These are phyloP conservation scores for Gastracanthus pulcherrimus DNA, from an alignment of 2,888 invertebrate species.

Conservation along the genomic window DNA sequence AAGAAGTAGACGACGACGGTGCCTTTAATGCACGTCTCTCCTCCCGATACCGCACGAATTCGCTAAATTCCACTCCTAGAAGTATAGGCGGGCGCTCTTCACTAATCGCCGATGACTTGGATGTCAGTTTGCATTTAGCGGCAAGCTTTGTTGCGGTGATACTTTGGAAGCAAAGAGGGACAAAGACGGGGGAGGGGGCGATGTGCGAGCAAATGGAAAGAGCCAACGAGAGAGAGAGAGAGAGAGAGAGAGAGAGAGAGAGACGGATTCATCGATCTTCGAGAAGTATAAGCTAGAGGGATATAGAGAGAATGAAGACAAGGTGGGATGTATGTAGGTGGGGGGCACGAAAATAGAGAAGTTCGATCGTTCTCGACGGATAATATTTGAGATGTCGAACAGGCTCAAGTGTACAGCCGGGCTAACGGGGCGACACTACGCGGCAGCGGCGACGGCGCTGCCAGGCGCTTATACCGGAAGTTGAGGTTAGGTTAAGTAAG, in stretches of 20 bases:
- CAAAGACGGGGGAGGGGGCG: not conserved
- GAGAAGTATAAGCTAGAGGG: not conserved
- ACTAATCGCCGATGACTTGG: constrained; percentile 49
- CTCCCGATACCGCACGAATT: not conserved
- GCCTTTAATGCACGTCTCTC: not conserved
- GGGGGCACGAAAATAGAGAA: constrained; percentile 34
- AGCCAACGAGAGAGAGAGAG: constrained; percentile 7
- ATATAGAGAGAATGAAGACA: not conserved
- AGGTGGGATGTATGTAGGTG: too few relatives aligned
- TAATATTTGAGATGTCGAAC: constrained; percentile 74
- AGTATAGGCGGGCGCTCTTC: not conserved
- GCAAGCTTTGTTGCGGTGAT: constrained; percentile 36
- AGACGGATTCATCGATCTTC: constrained; percentile 41
- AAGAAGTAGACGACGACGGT: not conserved
- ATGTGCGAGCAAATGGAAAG: constrained; percentile 12
- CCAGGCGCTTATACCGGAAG: constrained; percentile 9
- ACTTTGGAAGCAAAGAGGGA: too few relatives aligned
- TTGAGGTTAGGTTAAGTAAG: constrained; percentile 68
- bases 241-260: too few relatives aligned
- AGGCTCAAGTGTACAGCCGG: constrained; percentile 10
- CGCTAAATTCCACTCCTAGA: not conserved
- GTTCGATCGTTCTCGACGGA: constrained; percentile 60
- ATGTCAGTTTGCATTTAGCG: constrained; percentile 48
- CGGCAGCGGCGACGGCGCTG: not conserved
- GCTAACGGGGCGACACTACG: constrained; percentile 41